phyloP scores from a whole-genome alignment of 92 coral and sea anemone species.

The Anthopleura xanthogrammica region DNA sequence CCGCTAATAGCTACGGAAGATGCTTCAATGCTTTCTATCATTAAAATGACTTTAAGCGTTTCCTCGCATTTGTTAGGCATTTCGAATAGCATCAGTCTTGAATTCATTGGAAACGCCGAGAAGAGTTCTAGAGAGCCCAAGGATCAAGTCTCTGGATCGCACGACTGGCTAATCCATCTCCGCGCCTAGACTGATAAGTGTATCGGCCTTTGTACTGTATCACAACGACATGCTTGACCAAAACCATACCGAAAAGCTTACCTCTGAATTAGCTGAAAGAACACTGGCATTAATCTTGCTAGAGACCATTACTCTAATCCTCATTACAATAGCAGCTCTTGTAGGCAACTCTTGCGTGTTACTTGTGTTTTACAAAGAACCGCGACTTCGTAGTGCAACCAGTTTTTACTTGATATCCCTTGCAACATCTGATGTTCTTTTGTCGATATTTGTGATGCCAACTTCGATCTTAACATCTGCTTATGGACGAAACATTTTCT shows the following conservation, averaged over 20 bases:
- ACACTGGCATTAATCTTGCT: not conserved
- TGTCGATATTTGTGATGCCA: conserved; percentile 21
- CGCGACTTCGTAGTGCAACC: conserved; percentile 35
- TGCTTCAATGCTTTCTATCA: too few relatives aligned
- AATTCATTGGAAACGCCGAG: too few relatives aligned
- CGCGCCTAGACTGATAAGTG: too few relatives aligned
- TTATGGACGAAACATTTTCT: not conserved
- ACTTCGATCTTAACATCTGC: not conserved
- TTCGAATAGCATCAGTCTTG: too few relatives aligned
- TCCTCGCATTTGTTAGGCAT: too few relatives aligned
- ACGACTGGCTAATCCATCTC: too few relatives aligned
- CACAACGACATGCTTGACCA: not conserved
- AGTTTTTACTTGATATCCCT: conserved; percentile 31
- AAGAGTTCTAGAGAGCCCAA: too few relatives aligned
- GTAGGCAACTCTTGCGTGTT: conserved; percentile 28
- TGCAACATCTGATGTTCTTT: conserved; percentile 21
- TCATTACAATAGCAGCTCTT: conserved; percentile 24
- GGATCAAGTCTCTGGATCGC: too few relatives aligned
- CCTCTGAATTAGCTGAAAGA: conserved; percentile 16
- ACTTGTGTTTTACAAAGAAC: conserved; percentile 27
- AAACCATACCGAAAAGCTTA: not conserved
- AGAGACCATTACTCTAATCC: conserved; percentile 21
- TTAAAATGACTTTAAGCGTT: too few relatives aligned
- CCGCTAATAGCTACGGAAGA: too few relatives aligned
- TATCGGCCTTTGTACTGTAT: too few relatives aligned